These are phyloP conservation scores for Xenopus petersii DNA, from an alignment of 2,797 vertebrate species.

Conservation along the genomic window DNA sequence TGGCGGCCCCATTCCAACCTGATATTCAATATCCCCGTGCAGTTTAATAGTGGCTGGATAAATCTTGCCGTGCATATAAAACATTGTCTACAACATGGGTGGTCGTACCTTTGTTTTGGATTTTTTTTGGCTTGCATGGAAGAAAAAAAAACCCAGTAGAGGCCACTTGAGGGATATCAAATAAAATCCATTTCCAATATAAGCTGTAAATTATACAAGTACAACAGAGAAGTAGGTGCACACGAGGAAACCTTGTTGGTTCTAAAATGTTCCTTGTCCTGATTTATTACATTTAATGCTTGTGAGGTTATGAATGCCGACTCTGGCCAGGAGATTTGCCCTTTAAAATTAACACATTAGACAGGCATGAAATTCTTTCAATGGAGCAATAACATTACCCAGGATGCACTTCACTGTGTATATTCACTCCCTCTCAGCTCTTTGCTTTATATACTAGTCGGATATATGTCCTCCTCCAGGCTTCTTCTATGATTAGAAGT, in stretches of 20 bases:
- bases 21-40: constrained; percentile 31
- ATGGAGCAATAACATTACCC: too few relatives aligned
- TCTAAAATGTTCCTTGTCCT: constrained; percentile 3
- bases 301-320: constrained; percentile 34
- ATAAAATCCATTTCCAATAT: constrained; percentile 41
- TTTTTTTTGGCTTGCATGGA: constrained; percentile 47
- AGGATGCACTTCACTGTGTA: too few relatives aligned
- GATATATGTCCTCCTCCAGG: too few relatives aligned
- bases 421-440: too few relatives aligned
- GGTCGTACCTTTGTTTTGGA: constrained; percentile 21
- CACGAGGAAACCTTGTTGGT: constrained; percentile 36
- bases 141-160: constrained; percentile 18
- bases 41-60: constrained; percentile 30
- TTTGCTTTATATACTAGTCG: too few relatives aligned
- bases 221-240: constrained; percentile 41
- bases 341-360: constrained; percentile 47
- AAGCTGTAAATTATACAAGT: constrained; percentile 46
- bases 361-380: constrained; percentile 16
- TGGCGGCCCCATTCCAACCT: constrained; percentile 27
- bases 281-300: constrained; percentile 22
- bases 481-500: too few relatives aligned
- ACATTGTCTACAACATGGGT: constrained; percentile 49
- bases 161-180: constrained; percentile 42
- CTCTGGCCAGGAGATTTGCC: constrained; percentile 33
- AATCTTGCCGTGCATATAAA: constrained; percentile 52